These are phyloP conservation scores for Sturnus vulgaris DNA, from an alignment of 2,113 vertebrate species.

Conservation along the genomic window DNA sequence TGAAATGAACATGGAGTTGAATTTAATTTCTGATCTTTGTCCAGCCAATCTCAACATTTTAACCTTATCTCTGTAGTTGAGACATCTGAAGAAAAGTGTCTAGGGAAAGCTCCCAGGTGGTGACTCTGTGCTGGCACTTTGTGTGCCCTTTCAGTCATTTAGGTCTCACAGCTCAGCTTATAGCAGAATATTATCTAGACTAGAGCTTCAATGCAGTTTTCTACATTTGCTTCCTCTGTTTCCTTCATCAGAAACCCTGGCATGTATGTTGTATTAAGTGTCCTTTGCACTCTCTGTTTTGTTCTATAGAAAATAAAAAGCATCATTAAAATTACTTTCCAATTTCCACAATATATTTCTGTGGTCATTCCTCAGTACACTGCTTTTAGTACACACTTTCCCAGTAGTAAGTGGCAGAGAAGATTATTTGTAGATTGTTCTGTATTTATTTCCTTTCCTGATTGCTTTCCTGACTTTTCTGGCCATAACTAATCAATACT, in stretches of 20 bases:
- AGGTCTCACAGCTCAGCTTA: constrained; percentile 6
- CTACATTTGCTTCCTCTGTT: not conserved
- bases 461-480: not conserved
- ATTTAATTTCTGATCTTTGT: constrained; percentile 59
- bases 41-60: constrained; percentile 50
- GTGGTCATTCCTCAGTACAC: not conserved
- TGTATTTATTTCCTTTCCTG: not conserved
- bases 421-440: not conserved
- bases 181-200: not conserved
- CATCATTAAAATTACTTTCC: not conserved
- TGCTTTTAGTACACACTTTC: not conserved
- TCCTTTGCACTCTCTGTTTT: not conserved
- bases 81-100: constrained; percentile 39
- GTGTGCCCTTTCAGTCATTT: constrained; percentile 12
- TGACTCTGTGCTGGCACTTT: not conserved
- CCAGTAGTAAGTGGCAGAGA: not conserved
- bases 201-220: not conserved
- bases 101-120: constrained; percentile 41
- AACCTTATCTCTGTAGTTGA: constrained; percentile 49
- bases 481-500: not conserved
- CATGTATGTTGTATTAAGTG: not conserved
- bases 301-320: not conserved
- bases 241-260: not conserved
- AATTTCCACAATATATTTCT: not conserved
- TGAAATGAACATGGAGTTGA: constrained; percentile 34